Conservation (phyloP, 2,113 vertebrate species). For the Climacteris rufus region DNA sequence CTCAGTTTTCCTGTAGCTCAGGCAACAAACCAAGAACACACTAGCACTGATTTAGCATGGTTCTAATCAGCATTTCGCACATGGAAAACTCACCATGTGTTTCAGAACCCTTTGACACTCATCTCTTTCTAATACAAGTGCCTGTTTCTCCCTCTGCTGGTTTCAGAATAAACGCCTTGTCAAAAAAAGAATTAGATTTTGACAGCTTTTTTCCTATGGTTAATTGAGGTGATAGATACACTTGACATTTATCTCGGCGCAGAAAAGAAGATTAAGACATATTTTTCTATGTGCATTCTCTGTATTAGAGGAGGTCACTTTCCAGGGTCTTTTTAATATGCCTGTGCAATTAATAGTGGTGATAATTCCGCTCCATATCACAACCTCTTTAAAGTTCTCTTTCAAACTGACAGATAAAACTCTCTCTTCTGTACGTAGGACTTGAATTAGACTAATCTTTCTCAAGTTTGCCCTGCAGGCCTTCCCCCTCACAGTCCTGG, state of each 20-base stretch:
- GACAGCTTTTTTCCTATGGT: slow-evolving; percentile 78
- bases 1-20: slow-evolving; percentile 45
- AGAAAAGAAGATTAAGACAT: slow-evolving; percentile 80
- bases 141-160: slow-evolving; percentile 75
- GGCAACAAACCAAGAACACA: slow-evolving; percentile 55
- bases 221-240: slow-evolving; percentile 88
- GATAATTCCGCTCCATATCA: slow-evolving; percentile 74
- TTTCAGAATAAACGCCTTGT: slow-evolving; percentile 76
- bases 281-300: slow-evolving; percentile 74
- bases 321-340: slow-evolving; percentile 81
- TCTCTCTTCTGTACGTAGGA: slow-evolving; percentile 51
- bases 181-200: slow-evolving; percentile 79
- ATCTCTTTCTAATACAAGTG: slow-evolving; percentile 71
- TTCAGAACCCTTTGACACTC: slow-evolving; percentile 66
- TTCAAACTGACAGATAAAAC: slow-evolving; percentile 74
- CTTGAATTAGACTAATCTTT: slow-evolving; percentile 75
- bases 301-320: slow-evolving; percentile 82
- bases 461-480: slow-evolving; percentile 69
- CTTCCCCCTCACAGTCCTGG: slow-evolving; percentile 50
- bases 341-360: slow-evolving; percentile 78
- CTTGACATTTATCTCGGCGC: slow-evolving; percentile 83
- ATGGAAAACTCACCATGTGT: slow-evolving; percentile 67
- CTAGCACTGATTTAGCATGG: slow-evolving; percentile 52
- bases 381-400: slow-evolving; percentile 72
- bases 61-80: slow-evolving; percentile 73